Evolutionary conservation across 2,113 vertebrate species (phyloP).

Genomic region (Felis chaus): DNA sequence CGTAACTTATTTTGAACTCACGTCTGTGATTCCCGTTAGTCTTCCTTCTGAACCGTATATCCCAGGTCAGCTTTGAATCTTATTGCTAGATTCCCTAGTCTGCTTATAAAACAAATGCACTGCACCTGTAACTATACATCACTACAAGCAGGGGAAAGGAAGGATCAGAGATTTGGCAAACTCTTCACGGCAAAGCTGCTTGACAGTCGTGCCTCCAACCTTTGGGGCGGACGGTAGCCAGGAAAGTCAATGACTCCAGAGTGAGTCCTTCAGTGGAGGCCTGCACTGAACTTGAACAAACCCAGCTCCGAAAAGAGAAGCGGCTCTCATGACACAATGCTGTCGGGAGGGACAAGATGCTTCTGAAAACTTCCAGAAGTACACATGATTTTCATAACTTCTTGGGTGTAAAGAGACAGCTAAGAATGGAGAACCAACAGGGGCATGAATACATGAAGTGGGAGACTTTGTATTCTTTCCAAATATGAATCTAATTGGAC

Average conservation of each 20-base stretch:
- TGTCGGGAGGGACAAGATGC: background rate
- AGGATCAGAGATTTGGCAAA: conserved; percentile 50
- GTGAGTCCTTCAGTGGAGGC: conserved; percentile 55
- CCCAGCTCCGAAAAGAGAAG: conserved; percentile 48
- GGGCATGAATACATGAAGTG: conserved; percentile 55
- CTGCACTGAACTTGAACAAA: conserved; percentile 18
- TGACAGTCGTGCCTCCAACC: background rate
- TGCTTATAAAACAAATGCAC: conserved; percentile 48
- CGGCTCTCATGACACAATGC: conserved; percentile 38
- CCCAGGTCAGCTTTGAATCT: conserved; percentile 34
- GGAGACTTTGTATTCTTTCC: conserved; percentile 52
- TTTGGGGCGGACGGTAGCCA: background rate
- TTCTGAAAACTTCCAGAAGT: conserved; percentile 64
- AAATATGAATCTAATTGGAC: background rate
- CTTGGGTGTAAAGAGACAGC: conserved; percentile 64
- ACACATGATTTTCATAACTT: conserved; percentile 77
- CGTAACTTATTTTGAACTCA: conserved; percentile 12
- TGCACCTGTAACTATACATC: conserved; percentile 61
- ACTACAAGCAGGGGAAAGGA: conserved; percentile 3
- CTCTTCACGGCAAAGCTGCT: conserved; percentile 24
- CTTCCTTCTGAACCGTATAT: background rate
- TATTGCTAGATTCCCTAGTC: conserved; percentile 18
- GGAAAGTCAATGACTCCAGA: background rate
- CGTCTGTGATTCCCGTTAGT: conserved; percentile 1
- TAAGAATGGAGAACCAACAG: conserved; percentile 76